Conservation (phyloP, 2,113 vertebrate species). For the Tetrax tetrax region DNA sequence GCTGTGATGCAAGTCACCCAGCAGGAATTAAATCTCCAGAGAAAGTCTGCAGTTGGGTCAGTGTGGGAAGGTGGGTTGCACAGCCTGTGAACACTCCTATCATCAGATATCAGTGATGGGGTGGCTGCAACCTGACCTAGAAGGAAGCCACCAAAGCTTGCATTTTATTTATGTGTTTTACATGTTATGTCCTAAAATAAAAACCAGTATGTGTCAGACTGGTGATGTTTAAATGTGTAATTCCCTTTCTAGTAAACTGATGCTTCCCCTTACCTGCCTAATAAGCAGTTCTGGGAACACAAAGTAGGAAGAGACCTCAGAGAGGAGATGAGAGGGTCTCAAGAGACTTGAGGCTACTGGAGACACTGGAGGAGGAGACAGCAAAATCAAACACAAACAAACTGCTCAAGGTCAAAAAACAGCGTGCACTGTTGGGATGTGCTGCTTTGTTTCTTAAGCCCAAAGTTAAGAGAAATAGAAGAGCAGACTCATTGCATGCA, state of each 20-base stretch:
- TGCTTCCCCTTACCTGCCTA: background rate
- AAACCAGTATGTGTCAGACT: constrained; percentile 1
- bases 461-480: background rate
- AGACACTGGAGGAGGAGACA: background rate
- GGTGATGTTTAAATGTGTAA: constrained; percentile 19
- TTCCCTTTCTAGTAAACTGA: background rate
- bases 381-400: background rate
- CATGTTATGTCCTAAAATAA: background rate
- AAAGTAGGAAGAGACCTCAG: background rate
- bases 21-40: background rate
- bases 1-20: background rate
- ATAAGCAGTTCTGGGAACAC: background rate
- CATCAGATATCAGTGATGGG: background rate
- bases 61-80: background rate
- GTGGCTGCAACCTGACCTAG: background rate
- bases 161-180: background rate
- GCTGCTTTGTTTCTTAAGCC: background rate
- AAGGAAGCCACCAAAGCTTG: background rate
- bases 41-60: background rate
- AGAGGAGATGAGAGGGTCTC: background rate
- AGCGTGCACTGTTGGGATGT: background rate
- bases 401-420: background rate
- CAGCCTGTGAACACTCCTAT: background rate
- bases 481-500: background rate
- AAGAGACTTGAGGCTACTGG: background rate